Base-by-base conservation (phyloP, 1,140 invertebrate species). In the Pseudomyrmex flavicornis region DNA sequence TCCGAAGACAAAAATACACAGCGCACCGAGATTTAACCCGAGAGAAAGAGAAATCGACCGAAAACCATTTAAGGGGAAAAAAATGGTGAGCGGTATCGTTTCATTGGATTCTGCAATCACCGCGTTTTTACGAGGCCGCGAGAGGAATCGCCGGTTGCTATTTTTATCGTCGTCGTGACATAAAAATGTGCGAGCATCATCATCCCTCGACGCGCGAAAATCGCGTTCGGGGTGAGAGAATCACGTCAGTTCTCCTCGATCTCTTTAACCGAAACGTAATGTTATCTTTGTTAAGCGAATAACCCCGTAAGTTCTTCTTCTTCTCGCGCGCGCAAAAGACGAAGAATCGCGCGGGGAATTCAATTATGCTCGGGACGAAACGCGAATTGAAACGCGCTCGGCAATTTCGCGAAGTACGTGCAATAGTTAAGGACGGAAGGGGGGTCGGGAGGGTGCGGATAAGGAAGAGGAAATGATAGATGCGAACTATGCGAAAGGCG, bases 331-430 rank as follows among this genome's bases (percentile, higher is more conserved):
- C 20, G 66, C 73, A 50, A 56, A 59, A 48, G 69, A 44, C 66
- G 76, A 80, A 72, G 76, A 80, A 80, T 80, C 76, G 76, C 54
- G 44, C 54, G 54, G 54, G 48, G 76, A 70, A 80, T 80, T 80
- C 76, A 80, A 80, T 80, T 80, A 80, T 80, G 56, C 76, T 58
- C 44, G 54, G 46, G 54, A 80, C 66, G 76, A 80, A 72, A 35
- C 56, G 76, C 66, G 76, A 80, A 80, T 80, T 80, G 76, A 80
- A 80, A 80, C 76, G 76, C 76, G 76, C 76, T 70, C 76, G 76
- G 76, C 76, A 79, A 79, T 79, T 70, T 59, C 65, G 65, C 76
- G 13, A 79, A 79, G 65, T 79, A 70, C 76, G 76, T 70, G 76
- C 66, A 48, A 80, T 56, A 79, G 76, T 69, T 68, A 69, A 70